phyloP scores from a whole-genome alignment of 2,113 vertebrate genomes.

The Clupea harengus region DNA sequence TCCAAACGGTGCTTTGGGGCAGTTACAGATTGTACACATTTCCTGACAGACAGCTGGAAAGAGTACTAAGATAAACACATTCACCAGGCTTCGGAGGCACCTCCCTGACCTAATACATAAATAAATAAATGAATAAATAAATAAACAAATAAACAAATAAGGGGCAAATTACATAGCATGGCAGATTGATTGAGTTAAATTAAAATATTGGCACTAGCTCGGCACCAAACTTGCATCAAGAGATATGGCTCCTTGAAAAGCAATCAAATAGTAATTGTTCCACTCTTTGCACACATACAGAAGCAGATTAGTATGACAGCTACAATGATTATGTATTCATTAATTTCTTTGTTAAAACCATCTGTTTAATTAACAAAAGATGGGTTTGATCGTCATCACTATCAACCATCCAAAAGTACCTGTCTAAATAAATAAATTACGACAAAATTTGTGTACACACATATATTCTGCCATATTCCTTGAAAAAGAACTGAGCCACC shows the following conservation, averaged over 20 bases:
- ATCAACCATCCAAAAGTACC: constrained; percentile 46
- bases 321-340: constrained; percentile 69
- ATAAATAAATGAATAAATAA: not conserved
- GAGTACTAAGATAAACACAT: not conserved
- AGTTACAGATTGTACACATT: not conserved
- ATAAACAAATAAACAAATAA: constrained; percentile 27
- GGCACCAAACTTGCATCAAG: constrained; percentile 65
- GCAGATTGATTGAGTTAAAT: constrained; percentile 69
- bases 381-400: constrained; percentile 51
- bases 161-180: constrained; percentile 50
- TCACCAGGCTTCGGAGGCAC: not conserved
- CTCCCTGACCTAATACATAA: not conserved
- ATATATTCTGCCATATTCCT: not conserved
- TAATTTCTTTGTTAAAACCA: constrained; percentile 72
- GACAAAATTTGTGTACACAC: not conserved
- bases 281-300: constrained; percentile 65
- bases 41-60: not conserved
- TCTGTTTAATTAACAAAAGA: constrained; percentile 68
- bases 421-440: constrained; percentile 19
- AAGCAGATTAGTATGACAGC: constrained; percentile 64
- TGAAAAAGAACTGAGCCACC: not conserved
- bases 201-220: constrained; percentile 69
- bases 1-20: not conserved
- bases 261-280: constrained; percentile 75
- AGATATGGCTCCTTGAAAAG: constrained; percentile 69